Conservation (phyloP, 2,888 invertebrate species). For the Biston betularia region DNA sequence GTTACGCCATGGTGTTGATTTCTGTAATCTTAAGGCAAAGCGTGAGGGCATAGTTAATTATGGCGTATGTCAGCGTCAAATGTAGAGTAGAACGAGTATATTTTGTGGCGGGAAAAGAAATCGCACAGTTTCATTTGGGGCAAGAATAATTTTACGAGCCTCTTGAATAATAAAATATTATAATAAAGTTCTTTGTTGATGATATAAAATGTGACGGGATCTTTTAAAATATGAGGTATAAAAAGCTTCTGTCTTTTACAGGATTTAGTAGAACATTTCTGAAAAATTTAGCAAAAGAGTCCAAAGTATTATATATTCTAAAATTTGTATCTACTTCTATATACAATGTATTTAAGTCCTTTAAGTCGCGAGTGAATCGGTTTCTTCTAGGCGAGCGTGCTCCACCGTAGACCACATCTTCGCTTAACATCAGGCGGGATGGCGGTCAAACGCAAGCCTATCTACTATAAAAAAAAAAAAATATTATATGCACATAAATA, state of each 20-base stretch:
- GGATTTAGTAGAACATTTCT: constrained; percentile 1
- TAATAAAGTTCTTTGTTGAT: constrained; percentile 26
- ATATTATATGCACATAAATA: no score
- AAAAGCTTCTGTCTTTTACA: constrained; percentile 5
- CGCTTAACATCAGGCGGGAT: no score
- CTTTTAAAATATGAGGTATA: constrained; percentile 26
- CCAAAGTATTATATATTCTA: no score
- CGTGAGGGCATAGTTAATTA: constrained; percentile 66
- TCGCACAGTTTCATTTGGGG: constrained; percentile 34
- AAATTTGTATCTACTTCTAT: no score
- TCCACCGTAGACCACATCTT: no score
- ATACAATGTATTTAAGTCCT: no score
- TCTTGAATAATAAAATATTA: constrained; percentile 33
- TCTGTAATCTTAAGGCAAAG: constrained; percentile 49
- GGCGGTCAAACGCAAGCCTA: no score
- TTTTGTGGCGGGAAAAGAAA: constrained; percentile 24
- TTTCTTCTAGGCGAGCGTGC: no score
- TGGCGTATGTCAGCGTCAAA: constrained; percentile 64
- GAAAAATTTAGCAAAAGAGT: background rate
- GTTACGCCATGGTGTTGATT: constrained; percentile 21
- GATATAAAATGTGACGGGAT: constrained; percentile 26
- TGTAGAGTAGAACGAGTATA: constrained; percentile 32
- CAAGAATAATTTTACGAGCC: constrained; percentile 23
- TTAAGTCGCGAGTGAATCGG: no score
- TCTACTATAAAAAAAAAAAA: no score